A percentile compares a stretch with the other conserved stretches of the same genome.
phyloP scores from a whole-genome alignment of 2,888 invertebrate genomes.

The Apamea anceps region DNA sequence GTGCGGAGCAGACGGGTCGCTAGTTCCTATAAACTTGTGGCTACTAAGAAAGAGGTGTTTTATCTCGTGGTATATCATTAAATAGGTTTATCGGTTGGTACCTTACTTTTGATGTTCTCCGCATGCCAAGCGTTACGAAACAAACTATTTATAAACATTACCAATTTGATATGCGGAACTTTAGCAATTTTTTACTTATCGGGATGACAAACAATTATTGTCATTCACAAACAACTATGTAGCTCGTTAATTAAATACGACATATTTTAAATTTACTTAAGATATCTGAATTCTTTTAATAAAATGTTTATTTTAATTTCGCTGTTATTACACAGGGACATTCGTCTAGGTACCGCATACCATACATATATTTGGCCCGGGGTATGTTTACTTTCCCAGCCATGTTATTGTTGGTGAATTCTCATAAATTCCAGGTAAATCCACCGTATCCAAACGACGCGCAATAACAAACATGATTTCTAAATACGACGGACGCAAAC shows the following conservation, averaged over 20 bases:
- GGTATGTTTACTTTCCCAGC: constrained; percentile 83
- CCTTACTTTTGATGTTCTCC: neutral
- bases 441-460: constrained; percentile 72
- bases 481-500: constrained; percentile 79
- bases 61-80: neutral
- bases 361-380: constrained; percentile 43
- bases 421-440: constrained; percentile 83
- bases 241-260: constrained; percentile 6
- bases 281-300: constrained; percentile 5
- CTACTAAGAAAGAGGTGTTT: neutral
- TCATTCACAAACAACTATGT: constrained; percentile 24
- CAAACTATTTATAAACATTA: neutral
- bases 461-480: constrained; percentile 83
- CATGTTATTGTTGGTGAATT: constrained; percentile 84
- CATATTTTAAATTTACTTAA: constrained; percentile 17
- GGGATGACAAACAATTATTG: constrained; percentile 15
- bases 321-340: constrained; percentile 72
- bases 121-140: neutral
- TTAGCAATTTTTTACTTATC: constrained; percentile 33
- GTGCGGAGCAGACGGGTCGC: too few relatives aligned
- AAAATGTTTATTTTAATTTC: constrained; percentile 74
- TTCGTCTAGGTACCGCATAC: constrained; percentile 63
- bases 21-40: too few relatives aligned
- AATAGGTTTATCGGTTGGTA: neutral
- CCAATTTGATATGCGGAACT: constrained; percentile 20